A percentile compares a stretch with the other conserved stretches of the same genome.
These are phyloP conservation scores for Ptychodera flava DNA, from an alignment of 35 echinoderm and acorn worm species.

Conservation along the genomic window DNA sequence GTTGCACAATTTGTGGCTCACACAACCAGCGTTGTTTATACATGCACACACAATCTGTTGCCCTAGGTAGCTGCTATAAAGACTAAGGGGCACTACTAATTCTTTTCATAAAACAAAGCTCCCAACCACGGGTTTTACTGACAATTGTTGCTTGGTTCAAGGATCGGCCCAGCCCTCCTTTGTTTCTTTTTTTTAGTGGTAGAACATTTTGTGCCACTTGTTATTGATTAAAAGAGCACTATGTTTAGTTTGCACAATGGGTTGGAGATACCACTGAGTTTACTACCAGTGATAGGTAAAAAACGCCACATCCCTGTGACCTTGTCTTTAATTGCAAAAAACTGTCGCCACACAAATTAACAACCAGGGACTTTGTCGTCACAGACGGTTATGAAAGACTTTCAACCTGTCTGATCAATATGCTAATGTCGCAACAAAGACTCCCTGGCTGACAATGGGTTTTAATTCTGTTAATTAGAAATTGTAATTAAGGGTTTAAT, in stretches of 20 bases:
- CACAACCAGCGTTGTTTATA: neutral
- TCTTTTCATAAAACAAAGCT: neutral
- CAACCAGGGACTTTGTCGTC: too few species aligned
- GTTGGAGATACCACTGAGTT: neutral
- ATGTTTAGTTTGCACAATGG: neutral
- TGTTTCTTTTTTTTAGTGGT: neutral
- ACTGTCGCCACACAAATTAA: neutral
- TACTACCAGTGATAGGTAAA: neutral
- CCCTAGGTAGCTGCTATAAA: neutral
- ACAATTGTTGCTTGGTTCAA: neutral
- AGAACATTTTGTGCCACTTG: neutral
- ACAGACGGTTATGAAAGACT: too few species aligned
- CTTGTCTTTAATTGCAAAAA: neutral
- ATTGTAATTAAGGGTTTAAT: neutral
- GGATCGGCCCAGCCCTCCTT: neutral
- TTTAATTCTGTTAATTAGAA: neutral
- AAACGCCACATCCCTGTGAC: neutral
- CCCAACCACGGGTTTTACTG: neutral
- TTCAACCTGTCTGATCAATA: neutral
- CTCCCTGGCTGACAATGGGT: neutral
- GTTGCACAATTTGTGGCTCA: neutral
- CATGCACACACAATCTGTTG: neutral
- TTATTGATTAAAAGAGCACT: neutral
- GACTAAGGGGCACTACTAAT: neutral
- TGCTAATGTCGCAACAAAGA: neutral